Evolutionary conservation across 2,797 vertebrate genomes (phyloP), one percentile per base, ranked within the genome.

Genomic region (Neosilurus hyrtlii): DNA sequence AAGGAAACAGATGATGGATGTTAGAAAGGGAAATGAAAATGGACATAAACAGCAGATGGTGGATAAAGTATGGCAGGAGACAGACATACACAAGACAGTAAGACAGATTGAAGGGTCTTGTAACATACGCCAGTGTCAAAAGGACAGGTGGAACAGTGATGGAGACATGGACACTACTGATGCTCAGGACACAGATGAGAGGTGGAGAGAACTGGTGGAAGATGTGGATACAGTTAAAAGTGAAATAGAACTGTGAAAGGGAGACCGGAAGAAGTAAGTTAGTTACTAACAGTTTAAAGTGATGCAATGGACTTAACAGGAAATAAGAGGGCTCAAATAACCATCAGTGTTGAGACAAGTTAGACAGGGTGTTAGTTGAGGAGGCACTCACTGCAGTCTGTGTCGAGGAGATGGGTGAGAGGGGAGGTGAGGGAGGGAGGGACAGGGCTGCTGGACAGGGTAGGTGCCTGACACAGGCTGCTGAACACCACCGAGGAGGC

Each of bases 401-500:
- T 94, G 85, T 95, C 95, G 90, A 94, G 95, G 89, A 96, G 95
- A 56, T 92, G 93, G 87, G 95, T 92, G 73, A 95, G 90, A 75
- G 90, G 91, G 26, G 94, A 96, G 90, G 94, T 91, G 82, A 96
- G 95, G 86, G 95, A 92, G 79, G 95, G 94, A 0, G 94, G 94
- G 56, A 94, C 92, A 16, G 95, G 93, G 87, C 93, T 94, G 87
- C 91, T 93, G 86, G 94, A 84, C 85, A 84, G 85, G 88, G 70
- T 66, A 84, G 84, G 82, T 75, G 82, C 93, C 93, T 90, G 93
- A 94, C 92, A 95, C 92, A 90, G 93, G 56, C 83, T 92, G 1
- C 94, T 95, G 92, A 95, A 96, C 88, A 96, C 96, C 88, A 97
- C 96, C 1, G 95, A 95, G 61, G 95, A 96, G 88, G 96, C 96